Percentiles rank a stretch among this genome's conserved stretches.
phyloP scores from a whole-genome alignment of 2,888 invertebrate species.

The Nemotelus pantherinus region DNA sequence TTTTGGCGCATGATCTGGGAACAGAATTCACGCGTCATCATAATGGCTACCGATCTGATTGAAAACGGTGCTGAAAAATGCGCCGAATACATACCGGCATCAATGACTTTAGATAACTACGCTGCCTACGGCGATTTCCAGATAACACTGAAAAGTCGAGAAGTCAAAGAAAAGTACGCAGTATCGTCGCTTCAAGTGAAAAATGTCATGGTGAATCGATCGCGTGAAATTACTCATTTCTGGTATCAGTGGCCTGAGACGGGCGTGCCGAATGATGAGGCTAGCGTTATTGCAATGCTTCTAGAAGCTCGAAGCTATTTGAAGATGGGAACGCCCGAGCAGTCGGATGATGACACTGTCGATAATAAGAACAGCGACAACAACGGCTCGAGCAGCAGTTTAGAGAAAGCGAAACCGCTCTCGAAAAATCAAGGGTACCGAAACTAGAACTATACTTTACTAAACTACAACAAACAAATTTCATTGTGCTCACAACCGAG shows the following conservation, averaged over 20 bases:
- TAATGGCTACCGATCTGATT: conserved; percentile 90
- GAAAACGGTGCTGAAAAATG: conserved; percentile 92
- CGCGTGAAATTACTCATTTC: conserved; percentile 88
- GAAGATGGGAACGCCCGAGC: conserved; percentile 61
- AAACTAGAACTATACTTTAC: conserved; percentile 58
- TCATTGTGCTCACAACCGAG: conserved; percentile 10
- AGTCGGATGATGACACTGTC: conserved; percentile 58
- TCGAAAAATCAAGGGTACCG: conserved; percentile 62
- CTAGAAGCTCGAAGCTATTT: conserved; percentile 77
- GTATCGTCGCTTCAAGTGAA: conserved; percentile 86
- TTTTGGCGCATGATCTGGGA: conserved; percentile 99
- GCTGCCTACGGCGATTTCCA: conserved; percentile 88
- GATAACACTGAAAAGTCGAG: conserved; percentile 86
- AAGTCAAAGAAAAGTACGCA: conserved; percentile 90
- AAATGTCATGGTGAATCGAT: conserved; percentile 82
- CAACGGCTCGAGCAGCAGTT: conserved; percentile 37
- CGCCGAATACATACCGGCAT: conserved; percentile 90
- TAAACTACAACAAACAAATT: conserved; percentile 12
- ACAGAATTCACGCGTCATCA: conserved; percentile 85
- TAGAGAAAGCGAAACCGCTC: conserved; percentile 50
- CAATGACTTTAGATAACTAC: conserved; percentile 89
- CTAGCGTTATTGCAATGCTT: conserved; percentile 86
- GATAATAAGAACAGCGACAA: conserved; percentile 18
- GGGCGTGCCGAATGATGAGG: conserved; percentile 84
- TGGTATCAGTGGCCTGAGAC: conserved; percentile 94